Percentiles rank a stretch among this genome's conserved stretches.
Evolutionary conservation across 2,888 invertebrate species (phyloP).

Genomic region (Argynnis bischoffii): DNA sequence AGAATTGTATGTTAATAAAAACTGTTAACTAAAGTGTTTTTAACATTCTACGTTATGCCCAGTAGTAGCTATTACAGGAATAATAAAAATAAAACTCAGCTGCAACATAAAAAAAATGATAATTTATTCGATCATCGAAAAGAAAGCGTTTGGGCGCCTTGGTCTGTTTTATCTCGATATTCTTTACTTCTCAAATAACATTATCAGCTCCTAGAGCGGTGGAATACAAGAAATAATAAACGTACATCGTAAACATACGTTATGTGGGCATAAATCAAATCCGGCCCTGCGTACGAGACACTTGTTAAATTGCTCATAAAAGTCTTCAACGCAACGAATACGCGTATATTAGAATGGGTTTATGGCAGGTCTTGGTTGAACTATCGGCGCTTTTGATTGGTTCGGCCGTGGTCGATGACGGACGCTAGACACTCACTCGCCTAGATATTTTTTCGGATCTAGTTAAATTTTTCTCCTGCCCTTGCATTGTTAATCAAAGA

Average conservation of each 20-base stretch:
- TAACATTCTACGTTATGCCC: slow-evolving; percentile 15
- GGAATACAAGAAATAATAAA: slow-evolving; percentile 74
- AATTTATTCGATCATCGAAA: slow-evolving; percentile 39
- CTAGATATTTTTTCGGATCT: slow-evolving; percentile 18
- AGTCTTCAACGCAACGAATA: slow-evolving; percentile 66
- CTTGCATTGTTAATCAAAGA: neutral
- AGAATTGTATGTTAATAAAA: neutral
- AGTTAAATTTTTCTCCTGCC: slow-evolving; percentile 14
- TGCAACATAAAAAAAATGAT: slow-evolving; percentile 27
- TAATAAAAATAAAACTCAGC: slow-evolving; percentile 27
- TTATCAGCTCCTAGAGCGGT: slow-evolving; percentile 66
- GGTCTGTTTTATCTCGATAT: slow-evolving; percentile 40
- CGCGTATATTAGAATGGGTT: slow-evolving; percentile 71
- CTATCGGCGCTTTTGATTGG: slow-evolving; percentile 60
- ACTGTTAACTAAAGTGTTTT: neutral
- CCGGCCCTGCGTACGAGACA: slow-evolving; percentile 63
- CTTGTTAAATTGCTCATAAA: slow-evolving; percentile 78
- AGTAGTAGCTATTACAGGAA: slow-evolving; percentile 22
- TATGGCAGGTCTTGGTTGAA: slow-evolving; percentile 53
- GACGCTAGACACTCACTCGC: slow-evolving; percentile 29
- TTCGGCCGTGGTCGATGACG: slow-evolving; percentile 28
- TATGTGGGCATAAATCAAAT: slow-evolving; percentile 75
- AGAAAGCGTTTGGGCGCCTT: slow-evolving; percentile 17
- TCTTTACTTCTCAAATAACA: slow-evolving; percentile 58
- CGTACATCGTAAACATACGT: slow-evolving; percentile 65